Conservation (phyloP, 2,113 vertebrate genomes). For the Butorides virescens region DNA sequence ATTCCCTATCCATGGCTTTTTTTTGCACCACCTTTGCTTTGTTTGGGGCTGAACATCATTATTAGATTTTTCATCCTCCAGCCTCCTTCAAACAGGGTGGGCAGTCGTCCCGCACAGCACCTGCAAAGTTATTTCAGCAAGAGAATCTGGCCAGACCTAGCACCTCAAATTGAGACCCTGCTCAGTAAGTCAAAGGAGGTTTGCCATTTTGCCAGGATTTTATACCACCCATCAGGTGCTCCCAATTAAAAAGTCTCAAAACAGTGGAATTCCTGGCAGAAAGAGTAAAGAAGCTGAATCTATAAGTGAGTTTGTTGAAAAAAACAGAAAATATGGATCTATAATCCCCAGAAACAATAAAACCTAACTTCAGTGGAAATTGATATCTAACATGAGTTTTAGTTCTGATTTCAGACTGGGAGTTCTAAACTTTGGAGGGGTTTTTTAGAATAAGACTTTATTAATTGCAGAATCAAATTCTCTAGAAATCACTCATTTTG, state of each 20-base stretch:
- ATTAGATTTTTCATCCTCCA: background rate
- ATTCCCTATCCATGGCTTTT: background rate
- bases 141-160: background rate
- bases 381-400: background rate
- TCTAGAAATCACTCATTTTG: slow-evolving; percentile 48
- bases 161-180: background rate
- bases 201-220: background rate
- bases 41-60: background rate
- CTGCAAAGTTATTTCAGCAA: background rate
- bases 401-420: background rate
- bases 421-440: background rate
- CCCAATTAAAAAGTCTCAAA: background rate
- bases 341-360: background rate
- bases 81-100: background rate
- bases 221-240: background rate
- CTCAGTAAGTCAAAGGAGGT: background rate
- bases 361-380: background rate
- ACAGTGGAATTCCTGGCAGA: background rate
- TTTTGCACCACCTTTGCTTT: background rate
- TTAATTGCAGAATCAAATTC: slow-evolving; percentile 50
- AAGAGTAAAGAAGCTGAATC: background rate
- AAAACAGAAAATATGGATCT: background rate
- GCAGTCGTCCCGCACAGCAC: background rate
- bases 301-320: slow-evolving; percentile 1
- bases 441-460: slow-evolving; percentile 5